Base-by-base conservation (phyloP, 2,797 vertebrate genomes). In the Hafferia zeledoni region DNA sequence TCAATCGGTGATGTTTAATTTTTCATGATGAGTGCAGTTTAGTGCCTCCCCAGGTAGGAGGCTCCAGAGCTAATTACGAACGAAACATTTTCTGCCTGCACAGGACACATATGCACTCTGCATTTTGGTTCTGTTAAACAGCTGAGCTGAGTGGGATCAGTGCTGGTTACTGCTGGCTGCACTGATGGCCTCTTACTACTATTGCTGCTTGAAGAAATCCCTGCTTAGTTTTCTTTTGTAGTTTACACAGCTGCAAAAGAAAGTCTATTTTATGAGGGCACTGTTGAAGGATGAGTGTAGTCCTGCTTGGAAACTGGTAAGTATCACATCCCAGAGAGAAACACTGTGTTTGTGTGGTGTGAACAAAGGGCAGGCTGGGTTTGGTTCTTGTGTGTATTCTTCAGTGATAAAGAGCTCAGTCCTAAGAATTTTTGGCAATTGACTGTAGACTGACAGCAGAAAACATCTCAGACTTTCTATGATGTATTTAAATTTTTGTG, bases 11-110 rank as follows among this genome's bases (percentile, higher is more conserved):
- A 14, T 55, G 44, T 88, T 98, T 94, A 97, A 97, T 97, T 97
- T 97, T 98, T 97, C 88, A 97, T 95, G 93, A 97, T 60, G 60
- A 49, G 87, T 80, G 83, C 90, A 85, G 75, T 88, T 96, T 92
- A 93, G 90, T 79, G 86, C 78, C 65, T 97, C 93, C 79, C 91
- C 41, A 90, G 95, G 85, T 95, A 88, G 91, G 83, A 83, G 88
- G 74, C 69, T 94, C 89, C 25, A 14, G 88, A 92, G 92, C 85
- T 97, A 77, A 97, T 97, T 91, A 97, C 91, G 23, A n/a, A n/a
- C 84, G 90, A 84, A 84, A 76, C 67, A 69, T 75, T 90, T 89
- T 89, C 72, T 91, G 39, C 63, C 27, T 89, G 77, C 69, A 13
- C 28, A 49, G 59, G 83, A 81, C 93, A 93, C 87, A 37, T 49